Evolutionary conservation across 2,888 invertebrate genomes (phyloP), one percentile per base, ranked within the genome.

Genomic region (Pollenia amentaria): DNA sequence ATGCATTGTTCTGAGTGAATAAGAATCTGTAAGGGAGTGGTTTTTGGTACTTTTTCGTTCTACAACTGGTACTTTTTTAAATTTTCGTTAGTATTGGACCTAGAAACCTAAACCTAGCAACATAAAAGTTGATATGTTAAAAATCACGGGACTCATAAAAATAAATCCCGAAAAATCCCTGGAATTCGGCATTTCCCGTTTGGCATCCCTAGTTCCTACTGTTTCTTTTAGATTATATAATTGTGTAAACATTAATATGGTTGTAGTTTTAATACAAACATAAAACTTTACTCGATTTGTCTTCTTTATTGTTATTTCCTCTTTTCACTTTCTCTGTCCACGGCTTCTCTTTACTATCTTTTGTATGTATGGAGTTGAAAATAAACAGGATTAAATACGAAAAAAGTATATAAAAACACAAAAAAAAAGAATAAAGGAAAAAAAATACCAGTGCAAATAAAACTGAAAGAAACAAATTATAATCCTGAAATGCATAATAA

Each of bases 331-430:
- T 12, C 7, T n/a, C 2, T 42, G 3, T 14, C 29, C 4, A 4
- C 60, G 21, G n/a, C 11, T 21, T 60, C 51, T 10, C 9, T 1
- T 42, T 16, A 42, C 18, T 51, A 4, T 12, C 10, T 42, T 6
- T 21, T 48, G 9, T 38, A 7, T 18, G 60, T 40, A n/a, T 72
- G 62, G 40, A 12, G 18, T 48, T 29, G 7, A 51, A 51, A 42
- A 75, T 40, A 81, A 81, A 82, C 67, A 75, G 60, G 81, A 82
- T 82, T 82, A 69, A 67, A 80, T 38, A 18, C 16, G 21, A 44
- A 65, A 1, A 21, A 46, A 18, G n/a, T 11, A 16, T 62, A 9
- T 16, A 16, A 42, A n/a, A 65, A 46, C 46, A 65, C 42, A 65
- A 65, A 51, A 62, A 46, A 12, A 75, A 51, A 40, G 9, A 40